Evolutionary conservation across 1,140 invertebrate species (phyloP), one percentile per base, ranked within the genome.

Genomic region (Phocides pigmalion): DNA sequence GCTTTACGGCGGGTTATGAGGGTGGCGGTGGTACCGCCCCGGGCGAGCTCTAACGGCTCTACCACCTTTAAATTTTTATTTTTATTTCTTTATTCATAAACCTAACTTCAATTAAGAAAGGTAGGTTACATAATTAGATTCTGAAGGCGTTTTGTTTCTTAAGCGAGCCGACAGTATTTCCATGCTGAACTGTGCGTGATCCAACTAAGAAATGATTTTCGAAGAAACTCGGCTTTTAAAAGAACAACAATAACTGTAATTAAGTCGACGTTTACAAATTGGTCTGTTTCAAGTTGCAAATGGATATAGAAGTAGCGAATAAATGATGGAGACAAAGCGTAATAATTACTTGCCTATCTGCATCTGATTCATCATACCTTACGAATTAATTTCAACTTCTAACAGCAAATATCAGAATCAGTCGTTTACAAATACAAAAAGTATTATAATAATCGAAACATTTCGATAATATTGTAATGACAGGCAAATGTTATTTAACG

Each of bases 171-270:
- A 64, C 56, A 70, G 68, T 73, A 68, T 76, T 79, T 71, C 71
- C 66, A 59, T 77, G 70, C 64, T 64, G 62, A 66, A 62, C 22
- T 63, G 73, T 61, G 72, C 77, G 80, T 82, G 80, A 76, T 76
- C 73, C 66, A 71, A 79, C 68, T 79, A 59, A 42, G 62, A 70
- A 71, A 62, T 41, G 59, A 20, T 22, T 62, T 64, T 16, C 42
- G 39, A 44, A 69, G 20, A 54, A 58, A 54, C 62, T 44, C 37
- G 16, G 32, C 62, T 41, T 74, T 66, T 58, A 49, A 72, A 76
- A 74, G 70, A 70, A 72, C 64, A 80, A 77, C 70, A 76, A 74
- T 76, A 76, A 70, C 69, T 74, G 54, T 73, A 80, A 80, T 80
- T 72, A 80, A 70, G 61, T 64, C 28, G 56, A 59, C 42, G 42